Evolutionary conservation across 2,888 invertebrate species (phyloP).

Genomic region (Sesamia inferens): DNA sequence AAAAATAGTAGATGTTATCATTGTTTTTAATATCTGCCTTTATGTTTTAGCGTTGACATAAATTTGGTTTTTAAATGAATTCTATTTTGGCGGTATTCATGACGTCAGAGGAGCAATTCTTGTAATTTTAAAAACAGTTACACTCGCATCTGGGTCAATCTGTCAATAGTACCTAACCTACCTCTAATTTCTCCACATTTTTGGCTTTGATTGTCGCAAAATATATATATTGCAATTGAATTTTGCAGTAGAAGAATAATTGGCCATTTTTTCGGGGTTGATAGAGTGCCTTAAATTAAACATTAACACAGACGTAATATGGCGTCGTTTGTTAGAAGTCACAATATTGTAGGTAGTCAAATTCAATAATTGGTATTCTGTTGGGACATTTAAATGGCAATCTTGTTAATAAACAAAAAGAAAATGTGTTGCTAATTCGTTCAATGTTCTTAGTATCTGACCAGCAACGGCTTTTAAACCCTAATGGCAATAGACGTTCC

Average conservation of each 20-base stretch:
- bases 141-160: no score
- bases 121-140: no score
- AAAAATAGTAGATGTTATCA: conserved; percentile 66
- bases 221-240: no score
- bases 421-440: neutral
- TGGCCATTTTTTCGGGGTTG: no score
- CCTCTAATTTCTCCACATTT: no score
- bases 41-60: conserved; percentile 44
- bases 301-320: neutral
- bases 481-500: conserved; percentile 2
- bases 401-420: neutral
- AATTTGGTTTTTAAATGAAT: conserved; percentile 45
- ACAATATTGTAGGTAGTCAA: neutral
- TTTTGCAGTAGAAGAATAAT: no score
- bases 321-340: neutral
- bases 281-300: no score
- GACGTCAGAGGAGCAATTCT: neutral
- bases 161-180: no score
- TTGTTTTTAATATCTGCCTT: conserved; percentile 51
- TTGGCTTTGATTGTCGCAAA: no score
- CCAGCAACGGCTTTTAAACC: neutral
- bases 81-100: neutral
- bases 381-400: neutral
- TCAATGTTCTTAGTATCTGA: no score
- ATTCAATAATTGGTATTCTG: neutral